Percentiles rank a stretch among this genome's conserved stretches.
These are phyloP conservation scores for Ptychadena robeensis DNA, from an alignment of 2,797 vertebrate genomes.

Conservation along the genomic window DNA sequence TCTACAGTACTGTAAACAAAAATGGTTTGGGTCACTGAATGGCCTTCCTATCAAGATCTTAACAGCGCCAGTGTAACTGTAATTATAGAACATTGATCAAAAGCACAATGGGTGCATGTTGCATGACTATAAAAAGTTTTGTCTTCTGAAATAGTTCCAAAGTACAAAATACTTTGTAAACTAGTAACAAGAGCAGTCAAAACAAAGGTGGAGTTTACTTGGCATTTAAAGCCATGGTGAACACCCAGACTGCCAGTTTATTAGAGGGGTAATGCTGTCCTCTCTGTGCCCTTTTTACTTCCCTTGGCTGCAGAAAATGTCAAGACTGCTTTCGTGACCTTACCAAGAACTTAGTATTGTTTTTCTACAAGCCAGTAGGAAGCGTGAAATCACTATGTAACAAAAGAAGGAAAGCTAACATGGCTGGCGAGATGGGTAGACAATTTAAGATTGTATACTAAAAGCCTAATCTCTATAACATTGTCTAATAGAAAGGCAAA, in stretches of 20 bases:
- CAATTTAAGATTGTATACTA: conserved; percentile 74
- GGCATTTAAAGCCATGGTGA: conserved; percentile 43
- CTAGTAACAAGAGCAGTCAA: conserved; percentile 53
- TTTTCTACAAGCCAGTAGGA: conserved; percentile 76
- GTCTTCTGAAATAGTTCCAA: conserved; percentile 42
- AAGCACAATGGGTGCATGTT: neutral
- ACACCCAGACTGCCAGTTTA: conserved; percentile 53
- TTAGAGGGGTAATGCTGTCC: conserved; percentile 46
- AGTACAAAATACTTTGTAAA: conserved; percentile 51
- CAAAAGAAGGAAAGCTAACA: conserved; percentile 84
- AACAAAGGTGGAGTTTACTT: conserved; percentile 60
- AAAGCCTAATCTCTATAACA: conserved; percentile 32
- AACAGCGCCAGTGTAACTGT: neutral
- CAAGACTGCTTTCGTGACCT: conserved; percentile 78
- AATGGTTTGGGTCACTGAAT: neutral
- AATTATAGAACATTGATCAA: neutral
- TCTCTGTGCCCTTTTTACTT: conserved; percentile 57
- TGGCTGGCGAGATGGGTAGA: conserved; percentile 74
- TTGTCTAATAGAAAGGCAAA: neutral
- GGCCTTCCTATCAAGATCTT: neutral
- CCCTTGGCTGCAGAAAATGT: conserved; percentile 67
- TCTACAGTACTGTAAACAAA: neutral
- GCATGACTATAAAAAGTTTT: conserved; percentile 25
- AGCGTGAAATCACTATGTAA: conserved; percentile 81
- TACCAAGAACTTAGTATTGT: conserved; percentile 77